Percentiles rank a stretch among this genome's conserved stretches.
These are phyloP conservation scores for Panurus biarmicus DNA, from an alignment of 2,113 vertebrate genomes.

Conservation along the genomic window DNA sequence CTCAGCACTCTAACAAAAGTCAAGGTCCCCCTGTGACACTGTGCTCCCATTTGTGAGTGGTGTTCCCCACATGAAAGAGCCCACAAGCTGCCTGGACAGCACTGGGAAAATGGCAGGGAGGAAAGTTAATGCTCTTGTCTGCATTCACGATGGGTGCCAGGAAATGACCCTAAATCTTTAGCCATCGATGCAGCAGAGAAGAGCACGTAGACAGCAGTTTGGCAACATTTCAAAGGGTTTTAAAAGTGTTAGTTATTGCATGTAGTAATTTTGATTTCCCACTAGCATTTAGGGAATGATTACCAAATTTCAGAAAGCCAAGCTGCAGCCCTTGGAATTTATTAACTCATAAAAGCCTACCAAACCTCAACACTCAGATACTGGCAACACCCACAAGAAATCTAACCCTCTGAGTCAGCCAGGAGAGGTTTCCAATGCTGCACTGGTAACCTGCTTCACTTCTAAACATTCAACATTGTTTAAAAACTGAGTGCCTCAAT, in stretches of 20 bases:
- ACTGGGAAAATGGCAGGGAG: background rate
- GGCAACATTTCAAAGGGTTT: background rate
- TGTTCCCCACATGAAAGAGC: rapidly evolving
- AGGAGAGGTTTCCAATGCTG: background rate
- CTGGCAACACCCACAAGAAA: background rate
- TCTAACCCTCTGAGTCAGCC: background rate
- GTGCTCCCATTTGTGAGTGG: background rate
- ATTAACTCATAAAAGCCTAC: slow-evolving; percentile 35
- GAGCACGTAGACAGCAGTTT: background rate
- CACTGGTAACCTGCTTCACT: background rate
- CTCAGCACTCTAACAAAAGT: background rate
- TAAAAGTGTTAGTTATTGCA: slow-evolving; percentile 20
- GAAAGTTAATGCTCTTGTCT: background rate
- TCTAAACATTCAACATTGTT: background rate
- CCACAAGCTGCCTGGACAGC: background rate
- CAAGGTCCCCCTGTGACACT: background rate
- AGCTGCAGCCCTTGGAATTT: slow-evolving; percentile 9
- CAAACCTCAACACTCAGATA: background rate
- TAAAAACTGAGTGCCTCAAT: background rate
- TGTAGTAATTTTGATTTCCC: slow-evolving; percentile 49
- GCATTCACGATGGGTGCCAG: background rate
- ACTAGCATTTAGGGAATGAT: slow-evolving; percentile 25
- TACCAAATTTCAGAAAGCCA: slow-evolving; percentile 38
- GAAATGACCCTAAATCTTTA: background rate
- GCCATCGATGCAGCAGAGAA: background rate